Conservation (phyloP, 2,113 vertebrate genomes). For the Cyprinodon variegatus region DNA sequence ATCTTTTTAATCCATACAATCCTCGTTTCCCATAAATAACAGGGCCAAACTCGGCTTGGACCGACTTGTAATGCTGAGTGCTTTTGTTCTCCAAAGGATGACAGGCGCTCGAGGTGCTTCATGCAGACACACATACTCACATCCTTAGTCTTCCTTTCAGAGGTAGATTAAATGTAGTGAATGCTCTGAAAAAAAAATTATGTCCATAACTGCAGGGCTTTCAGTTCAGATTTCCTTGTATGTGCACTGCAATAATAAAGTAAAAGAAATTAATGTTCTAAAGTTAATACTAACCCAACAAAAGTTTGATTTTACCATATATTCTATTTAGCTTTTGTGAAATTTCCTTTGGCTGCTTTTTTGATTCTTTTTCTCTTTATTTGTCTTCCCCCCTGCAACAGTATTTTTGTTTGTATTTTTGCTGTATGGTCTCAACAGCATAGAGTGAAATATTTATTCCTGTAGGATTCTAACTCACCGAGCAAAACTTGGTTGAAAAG, state of each 20-base stretch:
- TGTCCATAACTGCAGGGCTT: slow-evolving; percentile 31
- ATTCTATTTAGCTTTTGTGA: neutral
- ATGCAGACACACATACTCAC: slow-evolving; percentile 26
- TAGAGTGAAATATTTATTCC: slow-evolving; percentile 70
- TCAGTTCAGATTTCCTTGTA: slow-evolving; percentile 29
- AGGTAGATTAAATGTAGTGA: slow-evolving; percentile 59
- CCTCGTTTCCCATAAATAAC: slow-evolving; percentile 75
- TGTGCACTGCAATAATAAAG: neutral
- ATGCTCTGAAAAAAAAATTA: slow-evolving; percentile 27
- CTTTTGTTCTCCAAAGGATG: slow-evolving; percentile 70
- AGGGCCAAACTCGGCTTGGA: slow-evolving; percentile 58
- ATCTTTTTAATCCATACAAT: slow-evolving; percentile 73
- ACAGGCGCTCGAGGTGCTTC: slow-evolving; percentile 67
- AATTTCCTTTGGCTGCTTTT: slow-evolving; percentile 49
- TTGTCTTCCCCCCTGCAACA: slow-evolving; percentile 28
- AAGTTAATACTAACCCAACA: slow-evolving; percentile 35
- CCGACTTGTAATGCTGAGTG: slow-evolving; percentile 50
- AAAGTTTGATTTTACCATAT: neutral
- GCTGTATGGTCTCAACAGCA: slow-evolving; percentile 60
- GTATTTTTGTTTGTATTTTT: slow-evolving; percentile 73
- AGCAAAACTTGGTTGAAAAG: too few relatives aligned
- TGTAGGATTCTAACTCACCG: slow-evolving; percentile 60
- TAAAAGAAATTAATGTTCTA: neutral
- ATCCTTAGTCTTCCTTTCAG: slow-evolving; percentile 43
- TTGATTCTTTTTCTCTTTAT: slow-evolving; percentile 3